Percentiles rank a stretch among this genome's conserved stretches.
Conservation (phyloP, 2,797 vertebrate genomes). For the Neosilurus hyrtlii region DNA sequence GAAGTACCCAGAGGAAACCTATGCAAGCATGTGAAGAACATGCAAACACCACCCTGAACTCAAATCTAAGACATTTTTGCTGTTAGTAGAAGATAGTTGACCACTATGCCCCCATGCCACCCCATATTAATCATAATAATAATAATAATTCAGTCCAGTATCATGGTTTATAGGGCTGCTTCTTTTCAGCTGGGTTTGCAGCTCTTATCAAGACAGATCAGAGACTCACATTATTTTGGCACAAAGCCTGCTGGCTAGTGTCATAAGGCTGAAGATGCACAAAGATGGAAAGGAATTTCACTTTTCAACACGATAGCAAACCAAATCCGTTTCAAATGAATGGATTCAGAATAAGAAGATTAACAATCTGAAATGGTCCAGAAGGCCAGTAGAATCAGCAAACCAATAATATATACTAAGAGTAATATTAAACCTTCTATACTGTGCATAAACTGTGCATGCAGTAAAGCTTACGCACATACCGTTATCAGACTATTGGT, state of each 20-base stretch:
- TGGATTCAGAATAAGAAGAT: neutral
- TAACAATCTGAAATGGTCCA: neutral
- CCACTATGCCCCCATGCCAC: too few relatives aligned
- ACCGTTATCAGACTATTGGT: neutral
- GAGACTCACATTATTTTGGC: neutral
- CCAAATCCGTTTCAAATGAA: neutral
- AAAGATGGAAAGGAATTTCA: neutral
- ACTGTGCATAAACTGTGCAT: neutral
- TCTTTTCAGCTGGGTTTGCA: neutral
- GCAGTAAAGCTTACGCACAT: neutral
- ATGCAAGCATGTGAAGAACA: too few relatives aligned
- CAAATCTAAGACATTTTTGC: too few relatives aligned
- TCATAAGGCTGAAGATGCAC: neutral
- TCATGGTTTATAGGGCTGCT: neutral
- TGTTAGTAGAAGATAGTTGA: too few relatives aligned
- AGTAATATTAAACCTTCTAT: neutral
- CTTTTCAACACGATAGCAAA: neutral
- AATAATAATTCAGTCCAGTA: neutral
- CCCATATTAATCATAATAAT: too few relatives aligned
- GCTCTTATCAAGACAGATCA: neutral
- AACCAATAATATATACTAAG: neutral
- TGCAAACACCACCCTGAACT: too few relatives aligned
- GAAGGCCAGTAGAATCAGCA: neutral
- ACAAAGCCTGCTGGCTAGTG: neutral
- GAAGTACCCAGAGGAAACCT: too few relatives aligned